Evolutionary conservation across 1,140 invertebrate genomes (phyloP), one percentile per base, ranked within the genome.

Genomic region (Psix sp.): DNA sequence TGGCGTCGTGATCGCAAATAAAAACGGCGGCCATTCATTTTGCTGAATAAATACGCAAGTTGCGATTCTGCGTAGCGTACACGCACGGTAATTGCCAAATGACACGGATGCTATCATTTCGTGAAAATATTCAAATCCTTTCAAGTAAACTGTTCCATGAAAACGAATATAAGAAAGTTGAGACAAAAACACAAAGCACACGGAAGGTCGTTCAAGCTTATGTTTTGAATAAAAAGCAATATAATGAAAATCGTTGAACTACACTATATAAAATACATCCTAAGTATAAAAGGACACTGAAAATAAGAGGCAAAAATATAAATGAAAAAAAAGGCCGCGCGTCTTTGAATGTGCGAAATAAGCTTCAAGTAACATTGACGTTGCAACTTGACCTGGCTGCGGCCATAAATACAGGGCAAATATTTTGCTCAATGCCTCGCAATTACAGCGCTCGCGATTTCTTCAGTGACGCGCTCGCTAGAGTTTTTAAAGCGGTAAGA

Each of bases 401-500:
- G 45, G 43, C 31, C 26, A 63, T 40, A 68, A 67, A 48, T 63
- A 52, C 56, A 14, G 51, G 38, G 39, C 62, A 65, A 60, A 70
- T 60, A 66, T 70, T 54, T 65, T 45, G 40, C 31, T 75, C 33
- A 70, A 75, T 75, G 59, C 59, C 40, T 63, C 16, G 63, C 65
- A 70, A 74, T 75, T 70, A 75, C 54, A 38, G 13, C 60, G 51
- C 36, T 40, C 31, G 26, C 26, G 68, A 74, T 65, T 54, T 65
- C 46, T 62, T 52, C 13, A 6, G 1, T 54, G 46, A 26, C 36
- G 26, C 11, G n/a, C 48, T 56, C 45, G 36, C 35, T 49, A 11
- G 18, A 46, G 10, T 49, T 56, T 33, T 16, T 16, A 21, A 20
- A 14, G n/a, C 0, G 26, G 14, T 14, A 20, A 13, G 16, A 36